A percentile compares a stretch with the other conserved stretches of the same genome.
Conservation (phyloP, 2,113 vertebrate genomes). For the Pelecanoides urinatrix region DNA sequence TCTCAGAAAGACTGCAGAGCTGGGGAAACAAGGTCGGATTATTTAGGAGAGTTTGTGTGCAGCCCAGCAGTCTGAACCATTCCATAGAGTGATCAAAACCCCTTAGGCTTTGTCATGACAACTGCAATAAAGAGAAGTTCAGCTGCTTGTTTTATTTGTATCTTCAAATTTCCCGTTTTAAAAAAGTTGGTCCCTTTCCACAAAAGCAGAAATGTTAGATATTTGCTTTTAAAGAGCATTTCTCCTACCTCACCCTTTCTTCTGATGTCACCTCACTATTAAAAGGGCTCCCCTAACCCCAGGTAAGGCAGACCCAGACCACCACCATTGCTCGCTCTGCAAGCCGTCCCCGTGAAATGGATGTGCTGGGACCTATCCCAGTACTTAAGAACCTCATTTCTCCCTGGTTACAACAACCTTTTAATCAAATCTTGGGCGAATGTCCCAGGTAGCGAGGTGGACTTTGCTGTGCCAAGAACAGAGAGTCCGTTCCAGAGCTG, state of each 20-base stretch:
- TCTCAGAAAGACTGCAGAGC: not conserved
- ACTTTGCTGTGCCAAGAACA: conserved; percentile 31
- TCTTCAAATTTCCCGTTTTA: not conserved
- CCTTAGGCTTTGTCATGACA: not conserved
- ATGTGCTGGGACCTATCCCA: conserved; percentile 9
- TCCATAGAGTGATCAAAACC: not conserved
- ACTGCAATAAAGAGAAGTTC: not conserved
- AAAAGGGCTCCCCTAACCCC: no score
- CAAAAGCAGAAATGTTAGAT: not conserved
- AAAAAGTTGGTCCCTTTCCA: not conserved
- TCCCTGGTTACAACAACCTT: not conserved
- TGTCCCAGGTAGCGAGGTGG: not conserved
- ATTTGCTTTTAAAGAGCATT: not conserved
- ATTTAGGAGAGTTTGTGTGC: not conserved
- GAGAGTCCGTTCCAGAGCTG: not conserved
- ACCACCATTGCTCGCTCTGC: rapidly evolving
- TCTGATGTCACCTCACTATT: not conserved
- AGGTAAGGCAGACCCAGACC: not conserved
- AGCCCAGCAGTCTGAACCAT: not conserved
- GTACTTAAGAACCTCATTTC: not conserved
- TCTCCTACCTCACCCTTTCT: not conserved
- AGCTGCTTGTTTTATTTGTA: not conserved
- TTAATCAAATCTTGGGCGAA: conserved; percentile 36
- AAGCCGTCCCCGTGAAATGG: not conserved
- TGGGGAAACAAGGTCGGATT: not conserved